These are phyloP conservation scores for Phalacrocorax aristotelis DNA, from an alignment of 2,113 vertebrate species.

Conservation along the genomic window DNA sequence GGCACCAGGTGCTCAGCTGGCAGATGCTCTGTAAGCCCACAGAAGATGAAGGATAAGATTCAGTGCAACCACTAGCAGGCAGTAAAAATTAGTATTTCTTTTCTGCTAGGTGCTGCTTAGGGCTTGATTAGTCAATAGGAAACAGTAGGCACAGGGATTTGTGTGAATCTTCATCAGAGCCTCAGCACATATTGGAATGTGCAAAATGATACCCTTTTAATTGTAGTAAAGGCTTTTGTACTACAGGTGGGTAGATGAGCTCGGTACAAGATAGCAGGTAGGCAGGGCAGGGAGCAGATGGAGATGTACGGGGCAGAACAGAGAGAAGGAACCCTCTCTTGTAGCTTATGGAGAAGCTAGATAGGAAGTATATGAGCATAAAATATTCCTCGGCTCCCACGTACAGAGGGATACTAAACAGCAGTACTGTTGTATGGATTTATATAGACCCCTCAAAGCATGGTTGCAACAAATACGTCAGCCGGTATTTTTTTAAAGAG, in stretches of 20 bases:
- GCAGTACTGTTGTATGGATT: not conserved
- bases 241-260: not conserved
- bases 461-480: too few relatives aligned
- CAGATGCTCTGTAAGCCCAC: not conserved
- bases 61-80: constrained; percentile 58
- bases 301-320: not conserved
- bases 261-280: not conserved
- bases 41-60: not conserved
- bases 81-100: constrained; percentile 42
- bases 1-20: not conserved
- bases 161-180: not conserved
- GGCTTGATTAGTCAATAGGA: not conserved
- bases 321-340: not conserved
- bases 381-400: not conserved
- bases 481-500: not conserved
- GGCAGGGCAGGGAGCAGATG: not conserved
- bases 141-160: not conserved
- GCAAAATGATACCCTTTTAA: not conserved
- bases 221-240: not conserved
- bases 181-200: not conserved
- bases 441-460: not conserved
- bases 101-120: not conserved
- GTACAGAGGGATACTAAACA: not conserved
- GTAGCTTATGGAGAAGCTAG: not conserved
- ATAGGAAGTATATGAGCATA: not conserved